Evolutionary conservation across 2,113 vertebrate genomes (phyloP), one percentile per base, ranked within the genome.

Genomic region (Hipposideros armiger): DNA sequence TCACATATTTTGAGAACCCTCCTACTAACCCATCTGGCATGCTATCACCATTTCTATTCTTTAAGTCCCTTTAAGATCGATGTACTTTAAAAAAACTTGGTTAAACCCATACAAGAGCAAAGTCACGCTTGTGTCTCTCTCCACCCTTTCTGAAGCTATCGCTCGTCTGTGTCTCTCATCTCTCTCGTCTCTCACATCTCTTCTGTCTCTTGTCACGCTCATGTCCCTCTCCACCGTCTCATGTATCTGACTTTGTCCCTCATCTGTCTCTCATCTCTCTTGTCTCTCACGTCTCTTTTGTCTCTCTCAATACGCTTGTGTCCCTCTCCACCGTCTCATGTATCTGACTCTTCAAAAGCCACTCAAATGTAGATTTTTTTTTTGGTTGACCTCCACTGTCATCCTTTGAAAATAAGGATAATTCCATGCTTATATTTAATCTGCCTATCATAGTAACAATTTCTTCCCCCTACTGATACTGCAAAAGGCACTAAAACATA

Each of bases 1-100:
- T 87, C 47, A 73, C 20, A 45, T 50, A 70, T 24, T 78, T 50
- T 87, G 45, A 86, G 95, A 96, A 80, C 26, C 50, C 40, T 94
- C 62, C 81, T 45, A 76, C 77, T 91, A 78, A 93, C 47, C 67
- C 86, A 94, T 88, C 89, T 94, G 95, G 86, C 45, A 88, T 74
- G 77, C 52, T 94, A 47, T 64, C 88, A 9, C 10, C 26, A 67
- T 54, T 86, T 74, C 58, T 78, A 70, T 64, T 66, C 84, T 96
- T 88, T 62, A 88, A 70, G 15, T 86, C 52, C 32, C 54, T 58
- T 58, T 80, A 78, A 36, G 45, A 91, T 91, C 50, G 84, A 96
- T 95, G n/a, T 94, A 56, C 54, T 91, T 67, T 76, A 96, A 87
- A 73, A 89, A 96, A 95, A 74, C 8, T 19, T 77, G 20, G 64